These are phyloP conservation scores for Columbina picui DNA, from an alignment of 2,113 vertebrate species.

Conservation along the genomic window DNA sequence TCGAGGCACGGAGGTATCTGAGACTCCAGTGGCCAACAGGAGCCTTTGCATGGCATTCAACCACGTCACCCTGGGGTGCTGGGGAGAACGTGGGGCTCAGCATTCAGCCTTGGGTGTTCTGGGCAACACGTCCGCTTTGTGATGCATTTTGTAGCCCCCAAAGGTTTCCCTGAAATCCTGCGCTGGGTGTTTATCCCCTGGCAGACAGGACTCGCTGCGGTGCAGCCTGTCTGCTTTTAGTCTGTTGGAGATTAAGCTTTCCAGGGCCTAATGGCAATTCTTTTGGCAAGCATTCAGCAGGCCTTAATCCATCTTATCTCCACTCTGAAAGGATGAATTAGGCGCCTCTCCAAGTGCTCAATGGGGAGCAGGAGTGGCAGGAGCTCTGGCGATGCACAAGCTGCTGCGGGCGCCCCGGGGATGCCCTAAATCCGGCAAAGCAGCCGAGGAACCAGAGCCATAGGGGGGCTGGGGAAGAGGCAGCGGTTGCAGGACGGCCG, in stretches of 20 bases:
- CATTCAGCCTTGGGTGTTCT: background rate
- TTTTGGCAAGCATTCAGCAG: constrained; percentile 31
- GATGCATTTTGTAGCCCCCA: background rate
- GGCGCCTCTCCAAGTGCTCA: background rate
- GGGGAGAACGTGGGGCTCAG: accelerated
- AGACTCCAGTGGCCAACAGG: accelerated
- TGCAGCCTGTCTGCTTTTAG: constrained; percentile 44
- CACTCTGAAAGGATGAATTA: constrained; percentile 30
- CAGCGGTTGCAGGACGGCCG: accelerated
- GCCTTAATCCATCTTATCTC: constrained; percentile 55
- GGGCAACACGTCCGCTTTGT: background rate
- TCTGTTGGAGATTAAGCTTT: constrained; percentile 47
- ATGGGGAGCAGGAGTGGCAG: background rate
- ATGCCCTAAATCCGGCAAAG: constrained; percentile 17
- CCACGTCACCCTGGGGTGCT: background rate
- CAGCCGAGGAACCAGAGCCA: accelerated
- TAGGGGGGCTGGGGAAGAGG: background rate
- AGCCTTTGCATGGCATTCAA: background rate
- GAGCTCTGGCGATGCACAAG: background rate
- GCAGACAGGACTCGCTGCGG: background rate
- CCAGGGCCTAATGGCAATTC: constrained; percentile 35
- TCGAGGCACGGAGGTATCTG: background rate
- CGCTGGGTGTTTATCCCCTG: constrained; percentile 13
- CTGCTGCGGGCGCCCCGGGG: background rate
- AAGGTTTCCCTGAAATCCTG: background rate